These are phyloP conservation scores for Emys orbicularis DNA, from an alignment of 2,797 vertebrate genomes.

Conservation along the genomic window DNA sequence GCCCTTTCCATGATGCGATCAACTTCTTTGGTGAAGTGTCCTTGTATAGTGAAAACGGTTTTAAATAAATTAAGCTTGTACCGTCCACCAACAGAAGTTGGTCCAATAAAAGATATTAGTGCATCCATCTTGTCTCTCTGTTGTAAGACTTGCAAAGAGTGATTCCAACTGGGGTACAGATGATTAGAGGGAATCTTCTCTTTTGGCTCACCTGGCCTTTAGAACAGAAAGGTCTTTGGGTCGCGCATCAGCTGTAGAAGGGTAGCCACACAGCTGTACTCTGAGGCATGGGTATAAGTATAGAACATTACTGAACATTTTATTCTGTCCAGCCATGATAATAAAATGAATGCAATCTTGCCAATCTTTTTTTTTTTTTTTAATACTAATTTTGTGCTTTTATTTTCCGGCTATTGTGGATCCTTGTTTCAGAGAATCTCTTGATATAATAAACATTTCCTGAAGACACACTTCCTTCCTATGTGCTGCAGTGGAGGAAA, in stretches of 20 bases:
- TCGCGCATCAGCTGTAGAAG: slow-evolving; percentile 25
- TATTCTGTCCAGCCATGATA: slow-evolving; percentile 43
- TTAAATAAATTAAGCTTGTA: neutral
- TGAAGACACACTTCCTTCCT: slow-evolving; percentile 78
- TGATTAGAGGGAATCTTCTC: neutral
- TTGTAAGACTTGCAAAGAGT: neutral
- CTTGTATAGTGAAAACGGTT: neutral
- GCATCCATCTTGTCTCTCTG: neutral
- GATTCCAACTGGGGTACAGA: neutral
- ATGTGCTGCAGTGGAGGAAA: slow-evolving; percentile 70
- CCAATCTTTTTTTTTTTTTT: slow-evolving; percentile 59
- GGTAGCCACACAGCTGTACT: rapidly evolving
- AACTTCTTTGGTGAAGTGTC: neutral
- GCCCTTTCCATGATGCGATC: neutral
- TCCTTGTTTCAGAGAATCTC: slow-evolving; percentile 49
- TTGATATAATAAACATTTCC: slow-evolving; percentile 75
- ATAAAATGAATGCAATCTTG: slow-evolving; percentile 25
- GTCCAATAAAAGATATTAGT: neutral
- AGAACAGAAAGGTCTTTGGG: rapidly evolving
- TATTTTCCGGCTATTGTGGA: slow-evolving; percentile 76
- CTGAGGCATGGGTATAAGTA: neutral
- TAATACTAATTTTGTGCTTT: slow-evolving; percentile 73
- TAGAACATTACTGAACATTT: neutral
- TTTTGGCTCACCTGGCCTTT: slow-evolving; percentile 24
- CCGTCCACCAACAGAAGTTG: neutral